Evolutionary conservation across 2,888 invertebrate species (phyloP).

Genomic region (Lithodes maja): DNA sequence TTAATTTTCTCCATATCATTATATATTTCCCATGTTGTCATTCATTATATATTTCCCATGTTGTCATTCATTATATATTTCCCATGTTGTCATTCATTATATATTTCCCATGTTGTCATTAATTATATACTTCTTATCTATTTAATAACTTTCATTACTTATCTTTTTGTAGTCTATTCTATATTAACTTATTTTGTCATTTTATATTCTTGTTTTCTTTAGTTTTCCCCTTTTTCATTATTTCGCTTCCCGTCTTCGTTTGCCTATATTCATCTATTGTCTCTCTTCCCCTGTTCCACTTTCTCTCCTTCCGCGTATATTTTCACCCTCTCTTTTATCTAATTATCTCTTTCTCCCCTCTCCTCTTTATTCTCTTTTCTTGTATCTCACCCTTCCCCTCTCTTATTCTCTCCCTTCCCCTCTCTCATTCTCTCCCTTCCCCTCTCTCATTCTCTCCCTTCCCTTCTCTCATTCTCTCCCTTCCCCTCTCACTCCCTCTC

Average conservation of each 20-base stretch:
- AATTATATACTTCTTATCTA: too few species aligned
- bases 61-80: too few species aligned
- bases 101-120: too few species aligned
- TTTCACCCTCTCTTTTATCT: neutral
- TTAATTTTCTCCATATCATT: too few species aligned
- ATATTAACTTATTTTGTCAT: neutral
- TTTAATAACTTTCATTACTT: too few species aligned
- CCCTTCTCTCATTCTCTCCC: neutral
- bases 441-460: conserved; percentile 5
- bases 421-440: neutral
- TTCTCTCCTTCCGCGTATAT: neutral
- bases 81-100: too few species aligned
- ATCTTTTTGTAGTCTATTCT: neutral
- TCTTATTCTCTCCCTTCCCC: neutral
- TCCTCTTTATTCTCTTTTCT: neutral
- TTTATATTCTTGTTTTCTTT: neutral
- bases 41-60: too few species aligned
- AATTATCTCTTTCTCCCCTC: neutral
- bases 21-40: too few species aligned
- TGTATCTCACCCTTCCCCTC: neutral
- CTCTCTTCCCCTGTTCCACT: neutral
- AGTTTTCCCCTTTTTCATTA: neutral
- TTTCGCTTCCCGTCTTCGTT: neutral
- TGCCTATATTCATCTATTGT: neutral
- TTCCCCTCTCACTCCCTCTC: conserved; percentile 11